Percentiles rank a stretch among this genome's conserved stretches.
phyloP scores from a whole-genome alignment of 2,113 vertebrate species.

The Pelobates fuscus region DNA sequence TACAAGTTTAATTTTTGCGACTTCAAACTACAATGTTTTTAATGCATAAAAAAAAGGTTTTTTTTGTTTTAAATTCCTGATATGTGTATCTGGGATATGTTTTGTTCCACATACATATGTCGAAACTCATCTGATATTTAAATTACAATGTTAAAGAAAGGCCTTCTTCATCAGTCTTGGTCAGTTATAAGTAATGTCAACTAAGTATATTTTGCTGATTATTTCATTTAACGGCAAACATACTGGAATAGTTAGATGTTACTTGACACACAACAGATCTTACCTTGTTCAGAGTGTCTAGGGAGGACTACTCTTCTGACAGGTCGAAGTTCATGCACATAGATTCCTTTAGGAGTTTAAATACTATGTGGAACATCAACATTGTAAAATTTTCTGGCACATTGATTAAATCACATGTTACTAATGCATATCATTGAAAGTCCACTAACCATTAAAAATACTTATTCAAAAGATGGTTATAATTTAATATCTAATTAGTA shows the following conservation, averaged over 20 bases:
- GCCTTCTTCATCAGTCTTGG: neutral
- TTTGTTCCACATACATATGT: neutral
- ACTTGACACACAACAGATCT: conserved; percentile 19
- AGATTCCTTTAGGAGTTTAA: conserved; percentile 17
- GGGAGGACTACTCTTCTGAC: conserved; percentile 13
- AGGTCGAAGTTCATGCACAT: conserved; percentile 35
- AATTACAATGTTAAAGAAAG: neutral
- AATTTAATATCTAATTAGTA: too few species aligned
- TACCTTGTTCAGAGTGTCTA: conserved; percentile 19
- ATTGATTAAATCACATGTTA: neutral
- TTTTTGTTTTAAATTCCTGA: neutral
- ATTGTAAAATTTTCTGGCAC: conserved; percentile 6
- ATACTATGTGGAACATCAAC: neutral
- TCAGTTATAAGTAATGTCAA: conserved; percentile 13
- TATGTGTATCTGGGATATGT: neutral
- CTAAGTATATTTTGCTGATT: conserved; percentile 17
- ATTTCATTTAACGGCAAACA: neutral
- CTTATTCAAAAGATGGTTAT: too few species aligned
- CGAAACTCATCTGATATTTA: neutral
- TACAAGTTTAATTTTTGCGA: neutral
- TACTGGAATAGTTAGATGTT: conserved; percentile 39
- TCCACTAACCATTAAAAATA: neutral
- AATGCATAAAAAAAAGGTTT: neutral
- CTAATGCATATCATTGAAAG: neutral
- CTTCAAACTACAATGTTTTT: too few species aligned